These are phyloP conservation scores for Neotoma lepida DNA, from an alignment of 2,113 vertebrate genomes.

Conservation along the genomic window DNA sequence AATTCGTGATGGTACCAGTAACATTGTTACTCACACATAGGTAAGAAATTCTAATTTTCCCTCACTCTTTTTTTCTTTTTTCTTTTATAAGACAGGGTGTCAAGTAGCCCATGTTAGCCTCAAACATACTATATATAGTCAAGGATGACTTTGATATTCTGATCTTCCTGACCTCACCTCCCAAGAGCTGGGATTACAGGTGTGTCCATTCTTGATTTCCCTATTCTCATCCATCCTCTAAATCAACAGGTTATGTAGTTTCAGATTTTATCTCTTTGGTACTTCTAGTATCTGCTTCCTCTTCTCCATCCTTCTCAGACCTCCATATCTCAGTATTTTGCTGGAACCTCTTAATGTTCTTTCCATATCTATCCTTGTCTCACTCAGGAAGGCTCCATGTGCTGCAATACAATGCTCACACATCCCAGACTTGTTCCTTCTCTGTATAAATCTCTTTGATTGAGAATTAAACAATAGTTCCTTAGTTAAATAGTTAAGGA, in stretches of 20 bases:
- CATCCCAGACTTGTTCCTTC: background rate
- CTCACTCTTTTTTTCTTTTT: background rate
- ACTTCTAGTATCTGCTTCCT: background rate
- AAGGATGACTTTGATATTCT: background rate
- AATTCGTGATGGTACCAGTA: background rate
- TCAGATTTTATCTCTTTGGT: background rate
- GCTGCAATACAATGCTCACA: background rate
- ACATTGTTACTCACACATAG: background rate
- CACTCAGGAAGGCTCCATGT: background rate
- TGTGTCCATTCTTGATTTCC: background rate
- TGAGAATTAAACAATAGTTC: background rate
- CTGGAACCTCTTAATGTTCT: background rate
- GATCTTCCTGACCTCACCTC: background rate
- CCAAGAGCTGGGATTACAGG: background rate
- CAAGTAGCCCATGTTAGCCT: background rate
- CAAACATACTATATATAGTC: background rate
- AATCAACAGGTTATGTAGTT: background rate
- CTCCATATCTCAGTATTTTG: background rate
- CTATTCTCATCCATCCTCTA: background rate
- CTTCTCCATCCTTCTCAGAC: background rate
- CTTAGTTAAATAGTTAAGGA: conserved; percentile 3
- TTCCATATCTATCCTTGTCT: background rate
- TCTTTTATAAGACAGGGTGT: background rate
- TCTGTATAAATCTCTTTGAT: conserved; percentile 12
- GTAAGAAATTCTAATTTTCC: background rate